These are phyloP conservation scores for Alloscopus bannaensis DNA, from an alignment of 2,888 invertebrate genomes.

Conservation along the genomic window DNA sequence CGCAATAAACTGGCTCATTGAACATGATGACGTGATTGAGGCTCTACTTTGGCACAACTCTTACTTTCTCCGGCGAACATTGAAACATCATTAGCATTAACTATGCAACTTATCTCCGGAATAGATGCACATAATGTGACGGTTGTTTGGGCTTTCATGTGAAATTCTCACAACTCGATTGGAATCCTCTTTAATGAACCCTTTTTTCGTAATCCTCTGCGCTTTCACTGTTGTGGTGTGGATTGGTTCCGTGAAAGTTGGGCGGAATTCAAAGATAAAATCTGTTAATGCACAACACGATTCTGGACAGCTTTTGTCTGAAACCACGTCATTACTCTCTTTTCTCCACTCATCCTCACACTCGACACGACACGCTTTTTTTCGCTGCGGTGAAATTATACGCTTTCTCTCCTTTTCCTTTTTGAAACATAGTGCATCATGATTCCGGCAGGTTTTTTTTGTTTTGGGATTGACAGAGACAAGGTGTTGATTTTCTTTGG, in stretches of 20 bases:
- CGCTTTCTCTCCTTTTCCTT: too few species aligned
- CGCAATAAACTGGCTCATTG: constrained; percentile 55
- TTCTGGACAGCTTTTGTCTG: constrained; percentile 39
- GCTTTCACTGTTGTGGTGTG: too few species aligned
- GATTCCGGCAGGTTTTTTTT: too few species aligned
- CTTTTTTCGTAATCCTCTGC: constrained; percentile 36
- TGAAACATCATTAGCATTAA: constrained; percentile 53
- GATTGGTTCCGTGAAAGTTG: constrained; percentile 7
- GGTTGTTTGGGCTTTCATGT: neutral
- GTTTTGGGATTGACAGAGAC: constrained; percentile 58
- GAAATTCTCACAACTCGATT: constrained; percentile 12
- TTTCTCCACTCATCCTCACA: constrained; percentile 15
- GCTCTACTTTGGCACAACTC: neutral
- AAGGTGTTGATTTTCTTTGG: constrained; percentile 65
- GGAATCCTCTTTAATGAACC: constrained; percentile 54
- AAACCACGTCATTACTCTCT: constrained; percentile 40
- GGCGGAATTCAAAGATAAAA: constrained; percentile 36
- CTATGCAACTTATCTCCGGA: constrained; percentile 23
- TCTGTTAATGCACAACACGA: constrained; percentile 61
- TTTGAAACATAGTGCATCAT: too few species aligned
- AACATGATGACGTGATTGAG: constrained; percentile 16
- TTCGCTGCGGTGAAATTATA: neutral
- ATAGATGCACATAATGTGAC: too few species aligned
- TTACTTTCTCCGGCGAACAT: constrained; percentile 17
- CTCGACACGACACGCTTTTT: too few species aligned